These are phyloP conservation scores for Pterostichus niger DNA, from an alignment of 2,888 invertebrate genomes.

Conservation along the genomic window DNA sequence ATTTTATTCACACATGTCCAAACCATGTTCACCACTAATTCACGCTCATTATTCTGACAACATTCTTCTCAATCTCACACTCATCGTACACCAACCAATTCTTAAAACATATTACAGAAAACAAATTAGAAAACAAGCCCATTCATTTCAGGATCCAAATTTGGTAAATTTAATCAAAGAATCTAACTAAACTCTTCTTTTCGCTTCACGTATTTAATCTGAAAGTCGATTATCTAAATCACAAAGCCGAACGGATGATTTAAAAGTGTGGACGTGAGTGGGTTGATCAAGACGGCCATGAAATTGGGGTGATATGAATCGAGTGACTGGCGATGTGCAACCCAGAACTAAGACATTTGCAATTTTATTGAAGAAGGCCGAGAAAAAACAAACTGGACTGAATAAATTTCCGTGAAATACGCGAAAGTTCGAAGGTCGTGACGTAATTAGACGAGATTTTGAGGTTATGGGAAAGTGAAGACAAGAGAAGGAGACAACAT, in stretches of 20 bases:
- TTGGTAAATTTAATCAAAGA: constrained; percentile 18
- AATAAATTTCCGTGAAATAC: constrained; percentile 45
- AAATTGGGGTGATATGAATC: constrained; percentile 58
- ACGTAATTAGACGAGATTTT: constrained; percentile 20
- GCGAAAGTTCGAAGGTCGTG: constrained; percentile 11
- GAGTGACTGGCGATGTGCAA: constrained; percentile 10
- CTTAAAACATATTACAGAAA: too few species aligned
- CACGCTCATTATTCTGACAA: too few species aligned
- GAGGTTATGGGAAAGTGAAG: constrained; percentile 34
- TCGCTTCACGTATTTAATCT: constrained; percentile 30
- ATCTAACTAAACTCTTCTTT: constrained; percentile 26
- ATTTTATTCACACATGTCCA: too few species aligned
- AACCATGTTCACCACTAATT: too few species aligned
- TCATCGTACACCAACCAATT: too few species aligned
- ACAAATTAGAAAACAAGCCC: too few species aligned
- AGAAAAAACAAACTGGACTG: constrained; percentile 46
- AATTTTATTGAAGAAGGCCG: constrained; percentile 22
- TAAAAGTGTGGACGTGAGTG: constrained; percentile 60
- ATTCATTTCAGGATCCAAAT: constrained; percentile 9
- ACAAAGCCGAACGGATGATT: constrained; percentile 37
- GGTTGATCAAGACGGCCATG: constrained; percentile 32
- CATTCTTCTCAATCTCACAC: too few species aligned
- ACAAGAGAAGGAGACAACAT: constrained; percentile 41
- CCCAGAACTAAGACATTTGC: constrained; percentile 42
- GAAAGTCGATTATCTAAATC: constrained; percentile 51